Base-by-base conservation (phyloP, 2,888 invertebrate species). In the Calameuta pallipes region DNA sequence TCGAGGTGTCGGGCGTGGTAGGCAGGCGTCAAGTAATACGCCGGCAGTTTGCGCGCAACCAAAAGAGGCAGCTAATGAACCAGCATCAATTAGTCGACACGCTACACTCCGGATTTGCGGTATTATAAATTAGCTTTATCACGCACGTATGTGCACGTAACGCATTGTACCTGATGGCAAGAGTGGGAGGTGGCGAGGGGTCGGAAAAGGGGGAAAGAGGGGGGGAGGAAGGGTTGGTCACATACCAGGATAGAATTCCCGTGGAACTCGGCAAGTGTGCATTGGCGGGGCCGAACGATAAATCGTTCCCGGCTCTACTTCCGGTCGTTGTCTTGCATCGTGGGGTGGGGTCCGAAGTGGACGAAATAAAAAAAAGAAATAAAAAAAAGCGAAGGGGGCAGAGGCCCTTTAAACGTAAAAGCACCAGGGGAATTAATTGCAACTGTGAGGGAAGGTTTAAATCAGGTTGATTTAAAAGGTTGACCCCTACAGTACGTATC, bases 1-100 rank as follows among this genome's bases (percentile, higher is more conserved):
- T 82, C 79, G 81, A 80, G 79, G 81, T 82, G 81, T 83, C 77
- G 77, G 80, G 73, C 75, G 76, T 74, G 78, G 78, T 78, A 82
- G 81, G 78, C 82, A 83, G 82, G 81, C 87, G 84, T 86, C 90
- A 85, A 87, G 85, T 87, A 88, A 88, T 86, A 85, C 85, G 79
- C 83, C 82, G 83, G 75, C 82, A 82, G 84, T 87, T 88, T 85
- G 83, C 85, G 85, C 88, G 79, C 80, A 83, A 85, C 83, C 85
- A 84, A 89, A 89, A 89, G 89, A 87, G 89, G 86, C 89, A 87
- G 86, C 87, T 88, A 89, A 89, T 89, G 89, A 89, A 89, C 87
- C 86, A 85, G 88, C 87, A 86, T 87, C 88, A 89, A 89, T 89
- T 89, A 89, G 86, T 85, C 85, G 87, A 84, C 89, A 89, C 88